Evolutionary conservation across 2,888 invertebrate genomes (phyloP), one percentile per base, ranked within the genome.

Genomic region (Alloplasta piceator): DNA sequence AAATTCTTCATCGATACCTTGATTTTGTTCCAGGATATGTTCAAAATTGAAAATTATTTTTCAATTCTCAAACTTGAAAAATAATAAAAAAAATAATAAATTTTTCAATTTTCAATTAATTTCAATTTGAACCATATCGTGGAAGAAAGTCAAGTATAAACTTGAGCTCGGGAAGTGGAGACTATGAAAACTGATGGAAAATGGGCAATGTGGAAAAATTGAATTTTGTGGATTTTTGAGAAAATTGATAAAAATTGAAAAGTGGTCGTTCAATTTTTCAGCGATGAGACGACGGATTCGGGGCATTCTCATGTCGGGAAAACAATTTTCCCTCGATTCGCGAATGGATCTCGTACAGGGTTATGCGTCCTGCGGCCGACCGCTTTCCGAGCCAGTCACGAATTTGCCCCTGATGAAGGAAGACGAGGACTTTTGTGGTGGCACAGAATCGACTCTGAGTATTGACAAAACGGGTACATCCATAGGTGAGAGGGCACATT

Each of bases 241-340:
- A 26, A 26, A 26, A 26, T 26, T 26, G 26, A 26, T 26, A 26
- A 26, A 26, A 26, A 26, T 26, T 26, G 26, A 26, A 26, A 26
- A 26, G 26, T 26, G 26, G 26, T 26, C 43, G 43, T 43, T 43
- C 2, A 43, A 43, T 60, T 52, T 93, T 89, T 87, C 92, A 94
- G 97, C 97, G 63, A 97, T 97, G 95, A 94, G 97, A 41, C 94
- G 98, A 14, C 95, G 98, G 60, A 96, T 98, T 84, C 95, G 96
- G 38, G 98, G 98, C 6, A 97, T 98, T 90, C 94, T 98, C 87
- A 97, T 97, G 96, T 96, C 97, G 1, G 97, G 98, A 48, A 98
- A 97, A 92, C 98, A 97, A 92, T 97, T 96, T 92, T 98, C 98
- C 0, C 93, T 98, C 86, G 98, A 98, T 92, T 98, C 98, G 0